Conservation (phyloP, 2,797 vertebrate species). For the Hafferia zeledoni region DNA sequence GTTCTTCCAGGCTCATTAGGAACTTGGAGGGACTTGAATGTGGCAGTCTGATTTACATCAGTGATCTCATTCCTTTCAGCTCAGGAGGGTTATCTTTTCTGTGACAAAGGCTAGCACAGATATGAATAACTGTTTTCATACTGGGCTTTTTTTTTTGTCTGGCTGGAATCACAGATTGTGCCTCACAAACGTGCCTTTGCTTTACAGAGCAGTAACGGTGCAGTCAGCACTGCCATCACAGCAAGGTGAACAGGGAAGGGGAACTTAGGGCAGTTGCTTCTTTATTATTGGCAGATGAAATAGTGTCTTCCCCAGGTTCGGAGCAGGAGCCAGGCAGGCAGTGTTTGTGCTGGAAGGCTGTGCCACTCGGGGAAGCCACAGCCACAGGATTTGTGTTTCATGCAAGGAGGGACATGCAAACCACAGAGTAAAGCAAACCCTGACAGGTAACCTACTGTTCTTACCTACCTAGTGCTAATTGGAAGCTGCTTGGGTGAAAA, state of each 20-base stretch:
- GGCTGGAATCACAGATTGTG: conserved; percentile 64
- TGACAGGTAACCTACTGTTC: not conserved
- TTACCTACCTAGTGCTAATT: not conserved
- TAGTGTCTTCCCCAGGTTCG: conserved; percentile 59
- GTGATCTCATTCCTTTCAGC: conserved; percentile 63
- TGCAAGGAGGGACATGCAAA: not conserved
- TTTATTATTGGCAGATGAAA: conserved; percentile 66
- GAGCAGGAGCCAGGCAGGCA: conserved; percentile 47
- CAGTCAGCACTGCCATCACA: conserved; percentile 62
- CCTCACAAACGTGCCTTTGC: conserved; percentile 41
- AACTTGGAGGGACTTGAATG: conserved; percentile 54
- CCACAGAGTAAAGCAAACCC: not conserved
- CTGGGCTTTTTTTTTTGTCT: conserved; percentile 53
- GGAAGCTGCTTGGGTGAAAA: not conserved
- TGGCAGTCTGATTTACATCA: conserved; percentile 61
- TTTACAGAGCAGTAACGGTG: conserved; percentile 52
- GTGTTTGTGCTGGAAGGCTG: conserved; percentile 38
- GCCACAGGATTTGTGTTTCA: not conserved
- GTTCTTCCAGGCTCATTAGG: conserved; percentile 60
- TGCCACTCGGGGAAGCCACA: not conserved
- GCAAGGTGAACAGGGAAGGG: conserved; percentile 57
- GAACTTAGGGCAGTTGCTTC: conserved; percentile 61
- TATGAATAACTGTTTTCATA: conserved; percentile 70
- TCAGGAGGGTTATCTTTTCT: conserved; percentile 65
- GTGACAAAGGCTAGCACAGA: conserved; percentile 55